Evolutionary conservation across 2,113 vertebrate genomes (phyloP).

Genomic region (Grammomys surdaster): DNA sequence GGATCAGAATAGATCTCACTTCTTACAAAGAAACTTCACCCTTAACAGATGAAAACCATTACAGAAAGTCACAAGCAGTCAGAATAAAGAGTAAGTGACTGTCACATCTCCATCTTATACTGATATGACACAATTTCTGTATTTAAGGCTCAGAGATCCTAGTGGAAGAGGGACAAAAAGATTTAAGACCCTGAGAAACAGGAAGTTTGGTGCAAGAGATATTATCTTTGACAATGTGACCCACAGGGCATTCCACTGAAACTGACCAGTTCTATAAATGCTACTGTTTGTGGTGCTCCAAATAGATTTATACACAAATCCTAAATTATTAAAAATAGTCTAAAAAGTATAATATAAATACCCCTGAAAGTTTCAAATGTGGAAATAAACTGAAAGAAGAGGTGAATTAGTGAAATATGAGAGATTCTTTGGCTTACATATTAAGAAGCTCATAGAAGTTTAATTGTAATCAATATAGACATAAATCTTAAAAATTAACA

Average conservation of each 20-base stretch:
- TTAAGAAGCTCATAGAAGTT: conserved; percentile 3
- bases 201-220: no score
- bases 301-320: background rate
- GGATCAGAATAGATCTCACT: no score
- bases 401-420: background rate
- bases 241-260: background rate
- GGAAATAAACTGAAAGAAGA: background rate
- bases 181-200: no score
- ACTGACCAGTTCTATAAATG: background rate
- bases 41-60: no score
- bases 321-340: background rate
- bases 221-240: no score
- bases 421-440: background rate
- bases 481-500: conserved; percentile 24
- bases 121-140: no score
- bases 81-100: no score
- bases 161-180: no score
- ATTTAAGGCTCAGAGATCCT: no score
- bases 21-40: no score
- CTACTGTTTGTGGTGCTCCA: background rate
- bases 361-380: background rate
- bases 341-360: conserved; percentile 16
- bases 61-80: no score
- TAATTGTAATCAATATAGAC: background rate
- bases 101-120: no score